Evolutionary conservation across 2,888 invertebrate species (phyloP).

Genomic region (Augiades crinisus): DNA sequence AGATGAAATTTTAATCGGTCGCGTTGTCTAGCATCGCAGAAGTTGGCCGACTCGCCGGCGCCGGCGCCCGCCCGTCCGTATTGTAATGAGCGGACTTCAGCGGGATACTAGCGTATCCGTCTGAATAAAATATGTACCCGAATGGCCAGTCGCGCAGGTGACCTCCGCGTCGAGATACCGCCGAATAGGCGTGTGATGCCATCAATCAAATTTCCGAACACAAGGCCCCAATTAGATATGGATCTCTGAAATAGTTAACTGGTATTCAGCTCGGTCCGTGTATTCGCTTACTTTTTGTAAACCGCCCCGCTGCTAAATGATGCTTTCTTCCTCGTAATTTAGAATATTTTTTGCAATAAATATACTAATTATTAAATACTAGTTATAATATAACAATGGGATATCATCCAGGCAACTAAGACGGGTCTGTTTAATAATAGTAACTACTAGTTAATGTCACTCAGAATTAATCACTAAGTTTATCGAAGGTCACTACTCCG

Average conservation of each 20-base stretch:
- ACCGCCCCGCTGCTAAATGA: too few relatives aligned
- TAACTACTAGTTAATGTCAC: too few relatives aligned
- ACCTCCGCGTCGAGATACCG: constrained; percentile 32
- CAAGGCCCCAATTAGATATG: constrained; percentile 1
- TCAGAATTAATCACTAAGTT: too few relatives aligned
- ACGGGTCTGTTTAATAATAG: too few relatives aligned
- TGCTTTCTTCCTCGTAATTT: too few relatives aligned
- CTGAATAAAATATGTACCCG: constrained; percentile 41
- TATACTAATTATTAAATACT: too few relatives aligned
- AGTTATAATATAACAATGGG: too few relatives aligned
- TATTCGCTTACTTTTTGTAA: too few relatives aligned
- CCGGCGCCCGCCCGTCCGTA: constrained; percentile 45
- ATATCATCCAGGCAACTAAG: too few relatives aligned
- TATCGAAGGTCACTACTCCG: too few relatives aligned
- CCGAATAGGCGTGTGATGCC: constrained; percentile 3
- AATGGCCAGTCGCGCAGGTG: constrained; percentile 33
- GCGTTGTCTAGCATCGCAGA: constrained; percentile 62
- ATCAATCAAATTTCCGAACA: constrained; percentile 10
- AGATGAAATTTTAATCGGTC: constrained; percentile 78
- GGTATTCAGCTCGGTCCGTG: too few relatives aligned
- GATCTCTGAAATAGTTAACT: neutral
- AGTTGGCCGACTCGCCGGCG: constrained; percentile 57
- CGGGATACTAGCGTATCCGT: constrained; percentile 30
- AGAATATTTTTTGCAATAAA: too few relatives aligned
- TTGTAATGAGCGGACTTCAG: constrained; percentile 56